phyloP scores from a whole-genome alignment of 2,797 vertebrate genomes.

The Urophycis tenuis region DNA sequence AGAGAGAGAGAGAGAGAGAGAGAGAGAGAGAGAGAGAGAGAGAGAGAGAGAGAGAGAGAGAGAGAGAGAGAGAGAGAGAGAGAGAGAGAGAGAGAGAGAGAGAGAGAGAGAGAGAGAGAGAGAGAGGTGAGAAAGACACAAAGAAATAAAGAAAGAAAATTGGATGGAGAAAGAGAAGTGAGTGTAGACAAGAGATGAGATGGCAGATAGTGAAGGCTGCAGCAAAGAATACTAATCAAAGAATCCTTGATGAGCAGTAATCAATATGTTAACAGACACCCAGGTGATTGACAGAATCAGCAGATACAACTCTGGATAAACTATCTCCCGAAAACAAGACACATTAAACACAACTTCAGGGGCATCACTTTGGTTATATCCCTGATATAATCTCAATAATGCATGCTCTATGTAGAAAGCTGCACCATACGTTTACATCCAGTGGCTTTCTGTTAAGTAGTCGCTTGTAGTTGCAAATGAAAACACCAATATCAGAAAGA shows the following conservation, averaged over 20 bases:
- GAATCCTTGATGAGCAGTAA: background rate
- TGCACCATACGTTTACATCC: background rate
- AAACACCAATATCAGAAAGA: background rate
- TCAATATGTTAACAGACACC: background rate
- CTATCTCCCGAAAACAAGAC: background rate
- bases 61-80: background rate
- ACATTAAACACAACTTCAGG: background rate
- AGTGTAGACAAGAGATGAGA: background rate
- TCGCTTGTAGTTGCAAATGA: background rate
- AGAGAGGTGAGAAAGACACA: slow-evolving; percentile 4
- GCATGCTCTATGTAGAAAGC: background rate
- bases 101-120: slow-evolving; percentile 30
- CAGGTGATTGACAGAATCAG: background rate
- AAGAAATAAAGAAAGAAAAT: background rate
- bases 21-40: slow-evolving; percentile 8
- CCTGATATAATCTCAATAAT: background rate
- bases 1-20: slow-evolving; percentile 32
- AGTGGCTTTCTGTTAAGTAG: background rate
- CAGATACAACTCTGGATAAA: background rate
- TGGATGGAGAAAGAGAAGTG: slow-evolving; percentile 10
- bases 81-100: background rate
- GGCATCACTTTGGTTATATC: background rate
- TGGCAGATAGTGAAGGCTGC: background rate
- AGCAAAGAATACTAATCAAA: background rate
- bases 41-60: slow-evolving; percentile 32